Evolutionary conservation across 2,113 vertebrate species (phyloP), one percentile per base, ranked within the genome.

Genomic region (Gadus macrocephalus): DNA sequence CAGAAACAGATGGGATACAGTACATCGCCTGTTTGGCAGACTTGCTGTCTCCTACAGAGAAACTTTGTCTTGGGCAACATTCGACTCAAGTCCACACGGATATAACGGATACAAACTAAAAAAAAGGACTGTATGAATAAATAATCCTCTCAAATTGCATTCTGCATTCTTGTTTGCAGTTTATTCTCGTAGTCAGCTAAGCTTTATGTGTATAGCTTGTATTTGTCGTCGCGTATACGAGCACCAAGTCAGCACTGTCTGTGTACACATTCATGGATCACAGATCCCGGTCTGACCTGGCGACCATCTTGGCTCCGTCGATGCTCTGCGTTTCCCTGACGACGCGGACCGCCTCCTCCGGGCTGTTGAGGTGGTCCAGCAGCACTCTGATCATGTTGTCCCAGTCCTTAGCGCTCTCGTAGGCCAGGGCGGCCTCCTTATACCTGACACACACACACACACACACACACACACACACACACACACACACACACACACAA

Each of bases 291-390:
- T 66, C 72, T 64, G 83, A 99, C 96, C 97, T 97, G 85, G 97
- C 96, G 5, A 99, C 97, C 97, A 97, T 98, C 87, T 98, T 99
- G 76, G 97, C 97, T 83, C 97, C 97, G 1, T 98, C 96, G 35
- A 98, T 91, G 84, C 95, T 98, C 82, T 96, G 95, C 2, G 95
- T 98, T 86, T 98, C 94, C 73, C 93, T 92, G 75, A 97, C 96
- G 15, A 98, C 79, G 70, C 87, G 91, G 55, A 98, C 95, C 0
- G 97, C 97, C 20, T 95, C 96, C 72, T 98, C 97, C 0, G 97
- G 96, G 76, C 94, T 96, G 79, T 94, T 97, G 27, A 98, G 91
- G 80, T 98, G 96, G 77, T 98, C 96, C 90, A 99, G 89, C 73
- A 94, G 93, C 0, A 99, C 92, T 1, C 97, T 94, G 72, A 98